Percentiles rank a stretch among this genome's conserved stretches.
Evolutionary conservation across 2,113 vertebrate species (phyloP).

Genomic region (Tretioscincus oriximinensis): DNA sequence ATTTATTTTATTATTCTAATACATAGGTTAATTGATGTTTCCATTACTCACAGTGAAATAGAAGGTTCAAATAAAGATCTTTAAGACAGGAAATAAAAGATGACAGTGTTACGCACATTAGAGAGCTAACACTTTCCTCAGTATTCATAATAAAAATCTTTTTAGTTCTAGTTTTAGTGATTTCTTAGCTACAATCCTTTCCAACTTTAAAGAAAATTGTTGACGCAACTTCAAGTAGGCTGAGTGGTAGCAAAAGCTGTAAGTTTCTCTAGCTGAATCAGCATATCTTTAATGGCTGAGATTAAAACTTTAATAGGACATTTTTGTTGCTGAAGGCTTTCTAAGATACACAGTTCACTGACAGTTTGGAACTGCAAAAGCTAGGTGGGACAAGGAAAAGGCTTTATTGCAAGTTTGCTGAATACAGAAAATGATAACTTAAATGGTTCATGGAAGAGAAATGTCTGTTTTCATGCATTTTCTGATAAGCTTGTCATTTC

Average conservation of each 20-base stretch:
- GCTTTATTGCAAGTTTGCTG: constrained; percentile 59
- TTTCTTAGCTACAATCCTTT: constrained; percentile 9
- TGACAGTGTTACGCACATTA: neutral
- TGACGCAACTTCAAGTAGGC: constrained; percentile 14
- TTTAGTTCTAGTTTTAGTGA: neutral
- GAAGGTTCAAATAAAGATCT: neutral
- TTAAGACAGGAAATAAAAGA: neutral
- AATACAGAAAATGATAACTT: constrained; percentile 56
- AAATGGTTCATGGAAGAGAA: constrained; percentile 56
- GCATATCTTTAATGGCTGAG: neutral
- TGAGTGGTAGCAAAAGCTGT: constrained; percentile 2
- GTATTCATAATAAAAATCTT: neutral
- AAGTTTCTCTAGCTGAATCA: constrained; percentile 13
- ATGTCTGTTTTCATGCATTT: constrained; percentile 64
- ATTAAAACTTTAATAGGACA: constrained; percentile 35
- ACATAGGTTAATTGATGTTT: neutral
- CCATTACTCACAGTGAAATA: neutral
- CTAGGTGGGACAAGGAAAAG: constrained; percentile 43
- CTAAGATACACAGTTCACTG: constrained; percentile 38
- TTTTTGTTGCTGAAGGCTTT: constrained; percentile 7
- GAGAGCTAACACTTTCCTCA: neutral
- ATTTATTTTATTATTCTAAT: neutral
- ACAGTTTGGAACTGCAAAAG: constrained; percentile 46
- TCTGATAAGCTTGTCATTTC: constrained; percentile 66
- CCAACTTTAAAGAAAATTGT: constrained; percentile 8